Percentiles rank a stretch among this genome's conserved stretches.
Evolutionary conservation across 2,113 vertebrate species (phyloP).

Genomic region (Vulpes lagopus): DNA sequence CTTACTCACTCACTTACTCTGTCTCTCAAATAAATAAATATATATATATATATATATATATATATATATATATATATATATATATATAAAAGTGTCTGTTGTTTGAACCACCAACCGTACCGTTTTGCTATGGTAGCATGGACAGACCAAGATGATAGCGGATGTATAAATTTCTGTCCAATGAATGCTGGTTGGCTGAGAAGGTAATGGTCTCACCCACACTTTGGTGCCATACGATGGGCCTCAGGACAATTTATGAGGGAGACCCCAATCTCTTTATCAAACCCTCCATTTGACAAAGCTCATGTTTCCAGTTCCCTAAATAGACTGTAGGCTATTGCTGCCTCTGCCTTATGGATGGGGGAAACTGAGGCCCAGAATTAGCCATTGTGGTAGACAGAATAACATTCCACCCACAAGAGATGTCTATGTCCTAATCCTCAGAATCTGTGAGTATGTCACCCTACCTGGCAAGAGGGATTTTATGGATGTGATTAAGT

Average conservation of each 20-base stretch:
- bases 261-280: not conserved
- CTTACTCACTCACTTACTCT: no score
- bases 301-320: no score
- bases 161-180: fast-evolving
- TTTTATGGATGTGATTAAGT: not conserved
- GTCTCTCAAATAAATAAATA: no score
- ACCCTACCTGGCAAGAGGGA: no score
- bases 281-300: not conserved
- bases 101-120: not conserved
- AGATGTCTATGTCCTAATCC: not conserved
- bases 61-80: no score
- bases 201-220: not conserved
- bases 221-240: not conserved
- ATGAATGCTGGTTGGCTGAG: not conserved
- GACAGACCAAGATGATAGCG: not conserved
- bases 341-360: no score
- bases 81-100: no score
- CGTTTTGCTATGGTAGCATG: not conserved
- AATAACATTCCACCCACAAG: not conserved
- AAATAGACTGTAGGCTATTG: not conserved
- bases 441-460: not conserved
- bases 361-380: not conserved
- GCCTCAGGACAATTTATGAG: not conserved
- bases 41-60: no score
- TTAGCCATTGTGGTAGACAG: not conserved